Evolutionary conservation across 2,888 invertebrate genomes (phyloP).

Genomic region (Ctenicera cuprea): DNA sequence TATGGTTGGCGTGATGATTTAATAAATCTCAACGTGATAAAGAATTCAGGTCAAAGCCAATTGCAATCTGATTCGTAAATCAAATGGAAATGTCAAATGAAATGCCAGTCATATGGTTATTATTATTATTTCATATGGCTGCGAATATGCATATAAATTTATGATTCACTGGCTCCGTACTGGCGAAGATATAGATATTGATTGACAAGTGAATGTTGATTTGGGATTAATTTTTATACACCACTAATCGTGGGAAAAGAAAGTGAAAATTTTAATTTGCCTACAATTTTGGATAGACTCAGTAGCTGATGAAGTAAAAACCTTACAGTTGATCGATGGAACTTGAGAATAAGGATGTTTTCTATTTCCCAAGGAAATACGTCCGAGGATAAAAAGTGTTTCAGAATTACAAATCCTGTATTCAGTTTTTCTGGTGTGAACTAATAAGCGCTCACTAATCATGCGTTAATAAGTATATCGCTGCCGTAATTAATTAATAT

Average conservation of each 20-base stretch:
- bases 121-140: constrained; percentile 33
- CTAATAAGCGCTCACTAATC: constrained; percentile 20
- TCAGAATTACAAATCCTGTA: constrained; percentile 16
- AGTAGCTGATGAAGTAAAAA: constrained; percentile 9
- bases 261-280: constrained; percentile 35
- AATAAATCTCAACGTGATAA: constrained; percentile 29
- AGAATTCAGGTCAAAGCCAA: constrained; percentile 37
- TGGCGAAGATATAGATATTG: constrained; percentile 42
- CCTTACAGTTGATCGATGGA: background rate
- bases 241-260: constrained; percentile 35
- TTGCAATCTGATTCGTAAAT: constrained; percentile 34
- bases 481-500: background rate
- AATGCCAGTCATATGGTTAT: constrained; percentile 35
- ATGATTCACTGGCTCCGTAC: constrained; percentile 39
- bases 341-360: constrained; percentile 29
- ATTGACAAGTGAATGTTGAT: constrained; percentile 50
- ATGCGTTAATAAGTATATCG: constrained; percentile 12
- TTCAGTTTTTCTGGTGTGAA: background rate
- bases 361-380: constrained; percentile 28
- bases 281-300: background rate
- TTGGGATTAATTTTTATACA: constrained; percentile 39
- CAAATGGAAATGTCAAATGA: constrained; percentile 35
- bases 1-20: constrained; percentile 23
- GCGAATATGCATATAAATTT: constrained; percentile 28
- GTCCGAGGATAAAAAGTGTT: constrained; percentile 2